Percentiles rank a stretch among this genome's conserved stretches.
Evolutionary conservation across 2,888 invertebrate genomes (phyloP).

Genomic region (Agrochola litura): DNA sequence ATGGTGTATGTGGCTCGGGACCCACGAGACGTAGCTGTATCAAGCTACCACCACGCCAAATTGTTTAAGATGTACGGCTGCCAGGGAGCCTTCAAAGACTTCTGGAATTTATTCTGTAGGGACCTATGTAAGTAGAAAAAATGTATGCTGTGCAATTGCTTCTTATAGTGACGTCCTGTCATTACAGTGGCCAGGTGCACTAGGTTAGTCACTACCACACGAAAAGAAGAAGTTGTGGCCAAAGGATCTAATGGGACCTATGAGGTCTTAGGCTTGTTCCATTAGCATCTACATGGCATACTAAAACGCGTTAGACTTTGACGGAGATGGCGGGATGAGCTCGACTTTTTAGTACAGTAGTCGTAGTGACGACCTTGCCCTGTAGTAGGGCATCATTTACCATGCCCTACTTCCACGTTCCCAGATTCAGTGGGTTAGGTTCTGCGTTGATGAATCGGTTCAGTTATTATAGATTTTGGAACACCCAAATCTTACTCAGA

Average conservation of each 20-base stretch:
- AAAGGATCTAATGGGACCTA: not conserved
- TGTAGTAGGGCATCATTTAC: not conserved
- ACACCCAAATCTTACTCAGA: not conserved
- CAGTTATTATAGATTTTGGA: not conserved
- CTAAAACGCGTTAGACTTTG: not conserved
- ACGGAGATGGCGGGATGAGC: not conserved
- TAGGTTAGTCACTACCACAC: no score
- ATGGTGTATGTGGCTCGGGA: conserved; percentile 94
- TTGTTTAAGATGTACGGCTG: conserved; percentile 88
- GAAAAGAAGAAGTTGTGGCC: no score
- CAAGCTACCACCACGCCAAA: conserved; percentile 93
- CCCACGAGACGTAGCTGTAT: conserved; percentile 95
- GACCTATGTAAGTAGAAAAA: conserved; percentile 88
- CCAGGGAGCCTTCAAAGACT: conserved; percentile 90
- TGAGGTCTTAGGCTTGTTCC: not conserved
- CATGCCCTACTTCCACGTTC: not conserved
- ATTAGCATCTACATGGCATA: not conserved
- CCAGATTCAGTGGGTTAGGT: not conserved
- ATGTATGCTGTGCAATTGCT: not conserved
- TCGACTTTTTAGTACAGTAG: not conserved
- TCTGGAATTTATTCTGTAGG: conserved; percentile 91
- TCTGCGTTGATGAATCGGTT: no score
- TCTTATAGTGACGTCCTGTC: not conserved
- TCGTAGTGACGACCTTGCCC: not conserved
- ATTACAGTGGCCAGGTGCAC: not conserved